Evolutionary conservation across 2,888 invertebrate genomes (phyloP), one percentile per base, ranked within the genome.

Genomic region (Oxycera nigricornis): DNA sequence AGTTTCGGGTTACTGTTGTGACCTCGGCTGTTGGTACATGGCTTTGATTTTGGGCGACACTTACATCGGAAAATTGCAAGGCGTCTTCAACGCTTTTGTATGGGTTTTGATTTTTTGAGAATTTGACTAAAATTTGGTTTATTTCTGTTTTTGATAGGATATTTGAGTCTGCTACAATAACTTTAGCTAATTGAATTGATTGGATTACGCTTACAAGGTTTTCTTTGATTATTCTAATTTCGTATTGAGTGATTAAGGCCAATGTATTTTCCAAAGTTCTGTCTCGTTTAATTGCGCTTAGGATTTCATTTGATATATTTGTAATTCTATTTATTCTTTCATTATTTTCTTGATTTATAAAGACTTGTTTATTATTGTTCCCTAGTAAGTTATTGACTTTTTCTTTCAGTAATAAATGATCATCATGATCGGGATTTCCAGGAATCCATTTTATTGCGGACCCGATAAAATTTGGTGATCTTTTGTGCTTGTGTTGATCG

Each of bases 381-480:
- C 17, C 50, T n/a, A 50, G 17, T 14, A 50, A n/a, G 9, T 41
- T 26, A 41, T 73, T 61, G 6, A 73, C 41, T 28, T 41, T 73
- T 46, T n/a, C 28, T 73, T 17, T 39, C 46, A 61, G 9, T 39
- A 73, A 30, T 20, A 26, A 24, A 11, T 28, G 31, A 61, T 73
- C 73, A 14, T 73, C 73, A 17, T 61, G 61, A 20, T 50, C 24
- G 28, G 72, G 72, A 26, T 55, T 72, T 17, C 72, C 72, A 28
- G 55, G 55, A 2, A 72, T 61, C 61, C 24, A 73, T 24, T 73
- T 73, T 28, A 41, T 46, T 14, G 50, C 50, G 26, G 57, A 57
- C 2, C 57, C 26, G 24, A 57, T 57, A 24, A 57, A 57, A 24
- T 57, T 57, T 20, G 24, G 26, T 6, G 57, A 57, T 26, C 57